Evolutionary conservation across 2,797 vertebrate species (phyloP), one percentile per base, ranked within the genome.

Genomic region (Brotula barbata): DNA sequence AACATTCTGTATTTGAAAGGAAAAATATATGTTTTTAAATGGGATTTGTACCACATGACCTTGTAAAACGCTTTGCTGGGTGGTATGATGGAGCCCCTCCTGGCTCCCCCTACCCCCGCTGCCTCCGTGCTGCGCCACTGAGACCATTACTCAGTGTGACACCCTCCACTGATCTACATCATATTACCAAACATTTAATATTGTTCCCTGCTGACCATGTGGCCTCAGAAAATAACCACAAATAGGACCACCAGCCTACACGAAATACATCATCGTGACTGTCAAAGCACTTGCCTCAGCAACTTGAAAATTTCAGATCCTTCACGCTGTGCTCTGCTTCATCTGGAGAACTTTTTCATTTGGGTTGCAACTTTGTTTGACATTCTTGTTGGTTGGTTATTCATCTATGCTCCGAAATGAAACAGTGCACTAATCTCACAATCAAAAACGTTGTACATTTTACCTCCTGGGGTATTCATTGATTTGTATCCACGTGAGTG

Each of bases 111-210:
- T 13, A 65, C 65, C 41, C 20, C 22, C 8, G 10, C 20, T 25
- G 39, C 49, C 45, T 70, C 56, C 68, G 68, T 48, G 61, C 59
- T 64, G 69, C 6, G 55, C 20, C 49, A 67, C 66, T 34, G 64
- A 80, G 80, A 80, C 84, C 82, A 75, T 90, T 89, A 91, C 73
- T 88, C 88, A 88, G 66, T 17, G 63, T 68, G 79, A 82, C 87
- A 88, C 64, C 65, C 75, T 83, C 68, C 31, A 49, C 75, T 80
- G 73, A 83, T 83, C 72, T 84, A 84, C 85, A 77, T 86, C 75
- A 77, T 69, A 85, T 86, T 86, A 84, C 54, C 77, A 62, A 77
- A 67, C 34, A 10, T 74, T 86, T 83, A 82, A 85, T 79, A 72
- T 62, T 40, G 54, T 70, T 82, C 73, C 69, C 71, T 7, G 70